These are phyloP conservation scores for Hirundo rustica DNA, from an alignment of 2,797 vertebrate species.

Conservation along the genomic window DNA sequence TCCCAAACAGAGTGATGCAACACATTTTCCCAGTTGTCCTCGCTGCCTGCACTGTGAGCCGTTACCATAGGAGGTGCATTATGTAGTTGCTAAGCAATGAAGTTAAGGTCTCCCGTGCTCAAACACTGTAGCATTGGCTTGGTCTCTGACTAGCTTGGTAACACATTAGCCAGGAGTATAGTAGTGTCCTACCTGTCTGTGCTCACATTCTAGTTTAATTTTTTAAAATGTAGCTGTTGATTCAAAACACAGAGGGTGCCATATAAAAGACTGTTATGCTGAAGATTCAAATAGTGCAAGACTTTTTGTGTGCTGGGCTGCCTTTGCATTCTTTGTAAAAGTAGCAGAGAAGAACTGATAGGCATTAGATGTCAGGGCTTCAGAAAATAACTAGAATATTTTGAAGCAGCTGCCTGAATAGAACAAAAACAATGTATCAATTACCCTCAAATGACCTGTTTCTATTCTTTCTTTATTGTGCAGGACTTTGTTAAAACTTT, in stretches of 20 bases:
- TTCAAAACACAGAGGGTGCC: neutral
- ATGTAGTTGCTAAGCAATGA: neutral
- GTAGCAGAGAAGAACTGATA: neutral
- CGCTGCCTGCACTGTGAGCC: neutral
- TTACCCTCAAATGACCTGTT: neutral
- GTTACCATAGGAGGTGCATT: neutral
- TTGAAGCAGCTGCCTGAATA: neutral
- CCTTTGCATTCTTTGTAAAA: neutral
- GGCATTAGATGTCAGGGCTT: neutral
- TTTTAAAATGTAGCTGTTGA: neutral
- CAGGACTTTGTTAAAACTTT: neutral
- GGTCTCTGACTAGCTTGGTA: neutral
- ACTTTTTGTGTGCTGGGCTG: neutral
- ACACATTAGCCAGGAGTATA: neutral
- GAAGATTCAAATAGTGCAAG: neutral
- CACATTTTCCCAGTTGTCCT: slow-evolving; percentile 21
- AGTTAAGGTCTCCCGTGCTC: slow-evolving; percentile 19
- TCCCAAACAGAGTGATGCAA: slow-evolving; percentile 48
- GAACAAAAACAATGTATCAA: neutral
- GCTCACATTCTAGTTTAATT: neutral
- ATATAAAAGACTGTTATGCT: neutral
- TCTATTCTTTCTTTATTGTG: neutral
- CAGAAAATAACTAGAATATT: neutral
- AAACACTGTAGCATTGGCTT: neutral
- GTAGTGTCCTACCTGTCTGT: neutral